Conservation (phyloP, 2,113 vertebrate species). For the Columba janthina region DNA sequence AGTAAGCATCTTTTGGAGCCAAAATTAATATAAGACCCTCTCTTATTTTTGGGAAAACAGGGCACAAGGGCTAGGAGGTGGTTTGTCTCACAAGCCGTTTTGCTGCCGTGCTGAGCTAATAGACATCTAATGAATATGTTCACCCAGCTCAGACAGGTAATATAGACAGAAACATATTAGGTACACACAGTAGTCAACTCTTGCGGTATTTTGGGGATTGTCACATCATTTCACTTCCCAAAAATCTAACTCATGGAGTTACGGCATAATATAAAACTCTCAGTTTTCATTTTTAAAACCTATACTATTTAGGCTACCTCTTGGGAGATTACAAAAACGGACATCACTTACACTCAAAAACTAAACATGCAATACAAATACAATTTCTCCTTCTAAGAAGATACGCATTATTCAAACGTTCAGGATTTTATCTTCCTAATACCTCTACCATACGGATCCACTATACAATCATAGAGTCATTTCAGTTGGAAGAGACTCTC, state of each 20-base stretch:
- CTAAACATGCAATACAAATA: not conserved
- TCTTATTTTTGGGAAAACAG: too few relatives aligned
- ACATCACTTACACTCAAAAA: not conserved
- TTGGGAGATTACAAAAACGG: not conserved
- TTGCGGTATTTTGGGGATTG: not conserved
- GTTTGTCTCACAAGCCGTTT: not conserved
- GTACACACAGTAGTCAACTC: not conserved
- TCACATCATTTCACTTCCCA: not conserved
- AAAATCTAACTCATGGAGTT: not conserved
- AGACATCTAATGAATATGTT: not conserved
- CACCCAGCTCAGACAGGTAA: not conserved
- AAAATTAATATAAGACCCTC: too few relatives aligned
- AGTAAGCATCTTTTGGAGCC: too few relatives aligned
- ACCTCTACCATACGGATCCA: not conserved
- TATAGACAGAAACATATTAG: not conserved
- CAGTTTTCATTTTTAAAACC: not conserved
- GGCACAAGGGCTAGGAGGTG: not conserved
- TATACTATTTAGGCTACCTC: not conserved
- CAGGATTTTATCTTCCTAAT: not conserved
- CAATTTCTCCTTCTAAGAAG: not conserved
- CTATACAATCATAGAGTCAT: not conserved
- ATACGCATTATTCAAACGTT: fast-evolving
- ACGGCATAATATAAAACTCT: not conserved
- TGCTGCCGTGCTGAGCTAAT: not conserved
- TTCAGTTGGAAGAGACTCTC: too few relatives aligned